Conservation (phyloP, 2,888 invertebrate species). For the Apocheima hispidaria region DNA sequence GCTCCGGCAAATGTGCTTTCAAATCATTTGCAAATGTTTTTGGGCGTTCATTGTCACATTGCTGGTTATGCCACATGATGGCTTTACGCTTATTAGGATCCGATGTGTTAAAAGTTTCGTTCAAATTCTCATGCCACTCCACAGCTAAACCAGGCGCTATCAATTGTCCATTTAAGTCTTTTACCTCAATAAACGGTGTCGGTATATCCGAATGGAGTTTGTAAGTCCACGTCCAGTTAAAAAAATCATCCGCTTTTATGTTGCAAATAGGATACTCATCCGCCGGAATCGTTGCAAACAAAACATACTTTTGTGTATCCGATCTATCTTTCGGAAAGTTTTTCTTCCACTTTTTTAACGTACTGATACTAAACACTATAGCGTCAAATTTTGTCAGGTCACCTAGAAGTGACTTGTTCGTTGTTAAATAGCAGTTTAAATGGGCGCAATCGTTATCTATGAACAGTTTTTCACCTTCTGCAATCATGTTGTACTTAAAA, state of each 20-base stretch:
- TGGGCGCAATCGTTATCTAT: conserved; percentile 59
- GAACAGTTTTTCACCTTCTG: conserved; percentile 60
- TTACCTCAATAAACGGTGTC: conserved; percentile 71
- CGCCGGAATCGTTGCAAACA: conserved; percentile 64
- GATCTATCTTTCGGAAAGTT: conserved; percentile 58
- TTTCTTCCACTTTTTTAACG: conserved; percentile 49
- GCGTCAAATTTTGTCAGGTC: conserved; percentile 68
- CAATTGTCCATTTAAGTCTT: conserved; percentile 54
- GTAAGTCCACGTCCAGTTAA: conserved; percentile 82
- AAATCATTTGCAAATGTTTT: conserved; percentile 62
- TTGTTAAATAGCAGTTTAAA: conserved; percentile 69
- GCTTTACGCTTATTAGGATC: conserved; percentile 49
- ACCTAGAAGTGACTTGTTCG: conserved; percentile 56
- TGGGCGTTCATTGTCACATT: conserved; percentile 52
- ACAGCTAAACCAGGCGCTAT: conserved; percentile 61
- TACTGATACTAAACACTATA: conserved; percentile 63
- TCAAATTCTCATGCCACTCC: conserved; percentile 50
- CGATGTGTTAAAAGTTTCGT: background rate
- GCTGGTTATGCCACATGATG: conserved; percentile 53
- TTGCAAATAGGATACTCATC: conserved; percentile 64
- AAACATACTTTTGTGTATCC: conserved; percentile 69
- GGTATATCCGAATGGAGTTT: conserved; percentile 73
- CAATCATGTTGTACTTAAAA: conserved; percentile 40
- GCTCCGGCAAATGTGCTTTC: conserved; percentile 66
- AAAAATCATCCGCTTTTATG: conserved; percentile 61